Evolutionary conservation across 2,113 vertebrate genomes (phyloP), one percentile per base, ranked within the genome.

Genomic region (Lagopus leucura): DNA sequence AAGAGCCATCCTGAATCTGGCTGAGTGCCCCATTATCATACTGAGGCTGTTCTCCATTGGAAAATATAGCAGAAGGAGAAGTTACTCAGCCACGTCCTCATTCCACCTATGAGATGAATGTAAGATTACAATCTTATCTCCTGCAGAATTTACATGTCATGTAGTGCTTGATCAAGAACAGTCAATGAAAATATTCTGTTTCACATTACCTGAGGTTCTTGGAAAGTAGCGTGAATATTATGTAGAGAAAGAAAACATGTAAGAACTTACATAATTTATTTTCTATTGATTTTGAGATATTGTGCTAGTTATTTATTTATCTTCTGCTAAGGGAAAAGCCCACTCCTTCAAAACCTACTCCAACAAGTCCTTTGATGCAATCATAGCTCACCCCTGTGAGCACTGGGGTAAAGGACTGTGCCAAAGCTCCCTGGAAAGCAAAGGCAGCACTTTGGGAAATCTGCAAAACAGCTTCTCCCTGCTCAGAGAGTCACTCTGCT

Each of bases 111-210:
- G 60, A 79, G 21, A 87, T 38, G 45, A 95, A 87, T 3, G 13
- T 7, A 70, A 76, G 77, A 92, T 79, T 77, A 60, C 55, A 74
- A 9, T 85, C 66, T 89, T 87, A 66, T 92, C 89, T 80, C 48
- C 47, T 70, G 17, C 50, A 87, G 22, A 82, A 63, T 94, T 94
- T 87, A 42, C 72, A 66, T 79, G 30, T 66, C 40, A 42, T 6
- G 40, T 78, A 83, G 45, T 16, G 36, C 50, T 71, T 55, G 67
- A 82, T 87, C 71, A 80, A 52, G 69, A 75, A 67, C 13, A 72
- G 28, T n/a, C 74, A 85, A 34, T 55, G 54, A 84, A 89, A 92
- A 52, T 24, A 58, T 21, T 30, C 19, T 60, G n/a, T 45, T 91
- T 91, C 73, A 80, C 64, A 75, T 54, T 28, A 89, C 45, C 27